Evolutionary conservation across 2,888 invertebrate species (phyloP).

Genomic region (Melieria omissa): DNA sequence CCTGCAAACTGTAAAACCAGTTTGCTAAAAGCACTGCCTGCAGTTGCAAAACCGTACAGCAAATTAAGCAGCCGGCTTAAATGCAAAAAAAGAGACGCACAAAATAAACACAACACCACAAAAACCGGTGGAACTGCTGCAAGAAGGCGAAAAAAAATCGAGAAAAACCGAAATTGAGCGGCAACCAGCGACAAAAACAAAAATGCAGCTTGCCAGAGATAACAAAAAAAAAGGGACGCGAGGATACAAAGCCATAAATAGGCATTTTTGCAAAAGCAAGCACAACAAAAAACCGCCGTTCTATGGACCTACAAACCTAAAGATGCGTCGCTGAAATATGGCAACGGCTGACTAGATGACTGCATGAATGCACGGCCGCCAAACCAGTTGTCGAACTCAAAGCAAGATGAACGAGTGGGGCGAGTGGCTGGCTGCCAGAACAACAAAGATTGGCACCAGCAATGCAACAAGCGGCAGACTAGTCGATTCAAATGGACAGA

Average conservation of each 20-base stretch:
- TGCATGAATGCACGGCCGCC: neutral
- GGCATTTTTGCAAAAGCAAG: too few relatives aligned
- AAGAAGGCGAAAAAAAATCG: neutral
- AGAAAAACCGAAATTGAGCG: neutral
- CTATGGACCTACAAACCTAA: constrained; percentile 13
- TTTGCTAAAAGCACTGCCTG: too few relatives aligned
- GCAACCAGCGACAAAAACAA: neutral
- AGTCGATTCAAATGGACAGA: neutral
- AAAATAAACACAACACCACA: neutral
- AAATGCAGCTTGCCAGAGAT: neutral
- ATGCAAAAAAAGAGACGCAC: too few relatives aligned
- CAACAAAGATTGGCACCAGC: neutral
- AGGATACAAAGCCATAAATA: too few relatives aligned
- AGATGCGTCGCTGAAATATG: neutral
- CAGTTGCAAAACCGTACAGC: too few relatives aligned
- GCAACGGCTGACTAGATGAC: neutral
- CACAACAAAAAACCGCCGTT: neutral
- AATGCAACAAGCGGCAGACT: neutral
- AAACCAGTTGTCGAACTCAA: too few relatives aligned
- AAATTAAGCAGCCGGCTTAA: too few relatives aligned
- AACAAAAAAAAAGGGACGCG: too few relatives aligned
- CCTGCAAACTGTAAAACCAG: too few relatives aligned
- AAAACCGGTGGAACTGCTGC: neutral
- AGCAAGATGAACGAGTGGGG: neutral
- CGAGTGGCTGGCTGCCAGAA: neutral